Evolutionary conservation across 2,797 vertebrate genomes (phyloP).

Genomic region (Channa striata): DNA sequence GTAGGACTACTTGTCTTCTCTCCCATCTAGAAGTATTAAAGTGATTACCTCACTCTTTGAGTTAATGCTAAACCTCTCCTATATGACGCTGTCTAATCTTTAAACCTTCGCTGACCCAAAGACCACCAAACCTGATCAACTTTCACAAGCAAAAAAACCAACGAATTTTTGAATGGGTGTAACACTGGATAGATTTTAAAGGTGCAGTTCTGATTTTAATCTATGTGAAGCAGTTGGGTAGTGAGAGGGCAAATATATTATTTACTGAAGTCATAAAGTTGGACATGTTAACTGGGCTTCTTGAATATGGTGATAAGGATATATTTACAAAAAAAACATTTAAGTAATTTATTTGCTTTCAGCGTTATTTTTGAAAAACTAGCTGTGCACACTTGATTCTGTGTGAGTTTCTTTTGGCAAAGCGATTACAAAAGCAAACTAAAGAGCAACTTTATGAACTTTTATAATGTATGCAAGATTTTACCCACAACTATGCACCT

Average conservation of each 20-base stretch:
- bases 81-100: constrained; percentile 68
- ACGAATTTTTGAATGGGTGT: constrained; percentile 12
- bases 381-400: background rate
- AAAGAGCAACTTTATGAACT: too few relatives aligned
- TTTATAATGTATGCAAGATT: constrained; percentile 1
- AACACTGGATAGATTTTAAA: background rate
- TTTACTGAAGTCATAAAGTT: too few relatives aligned
- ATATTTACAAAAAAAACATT: too few relatives aligned
- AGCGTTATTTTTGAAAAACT: too few relatives aligned
- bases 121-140: constrained; percentile 39
- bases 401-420: constrained; percentile 1
- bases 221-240: background rate
- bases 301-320: too few relatives aligned
- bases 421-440: too few relatives aligned
- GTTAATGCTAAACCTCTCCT: constrained; percentile 76
- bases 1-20: background rate
- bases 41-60: constrained; percentile 56
- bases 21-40: constrained; percentile 44
- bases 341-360: too few relatives aligned
- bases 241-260: background rate
- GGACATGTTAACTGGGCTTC: too few relatives aligned
- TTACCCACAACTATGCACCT: constrained; percentile 8
- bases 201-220: too few relatives aligned
- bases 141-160: constrained; percentile 47
- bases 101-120: constrained; percentile 66